Percentiles rank a stretch among this genome's conserved stretches.
Evolutionary conservation across 2,797 vertebrate species (phyloP).

Genomic region (Poecilia gillii): DNA sequence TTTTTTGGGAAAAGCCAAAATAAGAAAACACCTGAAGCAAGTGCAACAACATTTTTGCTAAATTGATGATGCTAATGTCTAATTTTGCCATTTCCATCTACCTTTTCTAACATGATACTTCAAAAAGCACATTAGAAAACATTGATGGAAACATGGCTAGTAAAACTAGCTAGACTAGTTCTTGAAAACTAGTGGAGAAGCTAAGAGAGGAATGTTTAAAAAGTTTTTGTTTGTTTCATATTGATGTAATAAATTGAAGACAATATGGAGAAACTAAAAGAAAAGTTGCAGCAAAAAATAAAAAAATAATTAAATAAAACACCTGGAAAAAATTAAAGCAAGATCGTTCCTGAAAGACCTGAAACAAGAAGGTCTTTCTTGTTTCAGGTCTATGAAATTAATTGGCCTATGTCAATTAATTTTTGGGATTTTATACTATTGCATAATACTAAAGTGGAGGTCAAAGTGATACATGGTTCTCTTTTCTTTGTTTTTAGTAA

Average conservation of each 20-base stretch:
- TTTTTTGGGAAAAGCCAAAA: no score
- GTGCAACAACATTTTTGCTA: no score
- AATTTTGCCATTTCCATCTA: no score
- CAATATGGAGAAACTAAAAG: background rate
- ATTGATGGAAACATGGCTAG: no score
- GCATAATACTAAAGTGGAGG: background rate
- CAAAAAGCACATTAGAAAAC: no score
- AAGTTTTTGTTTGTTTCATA: background rate
- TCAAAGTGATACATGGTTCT: background rate
- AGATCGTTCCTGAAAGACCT: background rate
- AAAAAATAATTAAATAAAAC: background rate
- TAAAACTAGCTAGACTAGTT: background rate
- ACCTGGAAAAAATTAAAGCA: background rate
- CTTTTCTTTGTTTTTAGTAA: background rate
- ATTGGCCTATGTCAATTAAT: background rate
- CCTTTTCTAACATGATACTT: no score
- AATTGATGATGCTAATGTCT: no score
- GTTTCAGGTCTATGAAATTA: no score
- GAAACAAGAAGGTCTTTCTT: background rate
- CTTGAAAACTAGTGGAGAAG: background rate
- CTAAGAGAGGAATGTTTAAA: background rate
- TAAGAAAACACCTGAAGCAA: no score
- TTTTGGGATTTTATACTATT: background rate
- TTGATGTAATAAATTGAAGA: background rate
- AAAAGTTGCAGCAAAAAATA: background rate